Evolutionary conservation across 2,797 vertebrate species (phyloP), one percentile per base, ranked within the genome.

Genomic region (Diceros bicornis): DNA sequence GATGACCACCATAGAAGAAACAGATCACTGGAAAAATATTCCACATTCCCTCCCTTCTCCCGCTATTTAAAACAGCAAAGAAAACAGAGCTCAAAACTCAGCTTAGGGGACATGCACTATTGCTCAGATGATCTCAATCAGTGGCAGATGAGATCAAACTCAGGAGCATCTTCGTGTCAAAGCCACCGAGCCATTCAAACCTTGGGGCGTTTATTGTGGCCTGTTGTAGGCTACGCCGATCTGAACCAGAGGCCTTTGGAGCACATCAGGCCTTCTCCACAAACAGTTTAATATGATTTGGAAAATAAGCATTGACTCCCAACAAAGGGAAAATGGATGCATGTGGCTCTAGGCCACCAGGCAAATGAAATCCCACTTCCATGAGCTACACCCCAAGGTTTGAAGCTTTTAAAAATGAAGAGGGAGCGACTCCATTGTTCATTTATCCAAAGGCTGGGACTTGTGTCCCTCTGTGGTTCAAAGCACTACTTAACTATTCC

Each of bases 381-480:
- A 20, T 0, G 62, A 90, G 77, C 61, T 47, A 68, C 11, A 4
- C 96, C 96, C 97, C 37, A 97, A 98, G 97, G 97, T 98, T 91
- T 98, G 82, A 98, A 98, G 96, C 95, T 97, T 66, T 96, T 87
- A 86, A 94, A 97, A 98, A 98, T 91, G 81, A 97, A 98, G 66
- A 95, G 61, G 89, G 10, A 62, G 84, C 1, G 78, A 92, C 16
- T 97, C 64, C 68, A 83, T 83, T 96, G 97, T 97, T 97, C 41
- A 52, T 97, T 95, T 96, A 97, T 75, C 69, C 89, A 57, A 71
- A 64, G 94, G 72, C 10, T 52, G 91, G 78, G 92, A 78, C 92
- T 88, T 78, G 59, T 44, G 93, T 97, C 95, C 79, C 50, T 84
- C 93, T 97, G 78, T 69, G n/a, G 84, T 69, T 92, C 81, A 44